Evolutionary conservation across 2,797 vertebrate genomes (phyloP).

Genomic region (Adrianichthys oophorus): DNA sequence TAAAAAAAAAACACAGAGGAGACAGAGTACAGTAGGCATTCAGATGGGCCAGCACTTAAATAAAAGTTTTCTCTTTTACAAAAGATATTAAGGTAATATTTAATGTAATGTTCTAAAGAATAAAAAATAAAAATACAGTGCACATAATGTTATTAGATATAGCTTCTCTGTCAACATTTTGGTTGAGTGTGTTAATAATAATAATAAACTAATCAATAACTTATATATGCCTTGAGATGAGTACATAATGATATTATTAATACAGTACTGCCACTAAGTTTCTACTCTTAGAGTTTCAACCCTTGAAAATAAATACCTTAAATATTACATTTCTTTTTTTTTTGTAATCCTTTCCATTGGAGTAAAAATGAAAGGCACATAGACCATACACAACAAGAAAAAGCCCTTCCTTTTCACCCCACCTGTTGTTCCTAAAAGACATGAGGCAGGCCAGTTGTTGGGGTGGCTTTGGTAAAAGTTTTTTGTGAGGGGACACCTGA

Average conservation of each 20-base stretch:
- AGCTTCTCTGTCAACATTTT: conserved; percentile 94
- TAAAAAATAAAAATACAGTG: conserved; percentile 92
- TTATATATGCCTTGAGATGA: conserved; percentile 99
- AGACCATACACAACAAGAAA: conserved; percentile 78
- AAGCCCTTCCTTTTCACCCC: conserved; percentile 38
- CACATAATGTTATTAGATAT: conserved; percentile 94
- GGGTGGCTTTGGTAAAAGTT: conserved; percentile 55
- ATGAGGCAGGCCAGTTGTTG: conserved; percentile 62
- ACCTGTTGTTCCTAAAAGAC: conserved; percentile 74
- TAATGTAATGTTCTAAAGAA: conserved; percentile 87
- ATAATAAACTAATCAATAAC: conserved; percentile 95
- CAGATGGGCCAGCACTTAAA: conserved; percentile 80
- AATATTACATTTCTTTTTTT: conserved; percentile 75
- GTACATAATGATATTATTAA: conserved; percentile 91
- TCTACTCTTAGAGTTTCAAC: conserved; percentile 91
- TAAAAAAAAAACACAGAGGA: conserved; percentile 69
- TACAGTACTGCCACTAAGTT: conserved; percentile 97
- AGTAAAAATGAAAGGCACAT: conserved; percentile 96
- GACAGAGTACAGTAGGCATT: conserved; percentile 68
- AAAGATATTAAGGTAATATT: conserved; percentile 85
- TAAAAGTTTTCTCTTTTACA: conserved; percentile 73
- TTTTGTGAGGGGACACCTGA: conserved; percentile 61
- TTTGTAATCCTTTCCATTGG: conserved; percentile 83
- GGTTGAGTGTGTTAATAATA: conserved; percentile 97
- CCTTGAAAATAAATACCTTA: conserved; percentile 98